phyloP scores from a whole-genome alignment of 2,797 vertebrate species.

The Crocidura indochinensis region DNA sequence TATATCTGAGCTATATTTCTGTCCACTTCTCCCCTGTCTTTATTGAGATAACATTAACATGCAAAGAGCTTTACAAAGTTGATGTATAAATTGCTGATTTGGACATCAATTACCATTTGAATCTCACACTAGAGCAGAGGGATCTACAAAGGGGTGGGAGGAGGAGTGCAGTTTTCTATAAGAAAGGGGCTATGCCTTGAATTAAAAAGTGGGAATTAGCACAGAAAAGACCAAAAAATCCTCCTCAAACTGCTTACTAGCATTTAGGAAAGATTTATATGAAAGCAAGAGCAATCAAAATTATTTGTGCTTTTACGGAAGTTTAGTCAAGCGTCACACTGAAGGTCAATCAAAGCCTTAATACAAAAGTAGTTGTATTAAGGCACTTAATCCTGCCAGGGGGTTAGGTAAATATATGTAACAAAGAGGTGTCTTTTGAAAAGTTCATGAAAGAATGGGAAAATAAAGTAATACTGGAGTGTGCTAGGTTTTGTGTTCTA shows the following conservation, averaged over 20 bases:
- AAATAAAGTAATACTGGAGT: not conserved
- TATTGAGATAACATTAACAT: not conserved
- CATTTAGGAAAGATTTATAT: not conserved
- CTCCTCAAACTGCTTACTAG: not conserved
- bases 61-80: not conserved
- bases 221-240: not conserved
- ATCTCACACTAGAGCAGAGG: not conserved
- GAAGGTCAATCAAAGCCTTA: not conserved
- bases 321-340: not conserved
- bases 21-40: not conserved
- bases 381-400: not conserved
- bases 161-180: not conserved
- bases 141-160: not conserved
- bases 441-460: not conserved
- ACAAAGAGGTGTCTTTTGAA: not conserved
- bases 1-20: too few species aligned
- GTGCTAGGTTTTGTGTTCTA: not conserved
- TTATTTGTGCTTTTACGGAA: not conserved
- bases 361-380: not conserved
- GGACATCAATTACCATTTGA: not conserved
- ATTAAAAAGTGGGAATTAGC: not conserved
- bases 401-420: not conserved
- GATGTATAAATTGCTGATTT: not conserved
- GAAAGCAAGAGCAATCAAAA: not conserved
- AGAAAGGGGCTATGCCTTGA: constrained; percentile 17